Evolutionary conservation across 2,113 vertebrate genomes (phyloP).

Genomic region (Alligator mississippiensis): DNA sequence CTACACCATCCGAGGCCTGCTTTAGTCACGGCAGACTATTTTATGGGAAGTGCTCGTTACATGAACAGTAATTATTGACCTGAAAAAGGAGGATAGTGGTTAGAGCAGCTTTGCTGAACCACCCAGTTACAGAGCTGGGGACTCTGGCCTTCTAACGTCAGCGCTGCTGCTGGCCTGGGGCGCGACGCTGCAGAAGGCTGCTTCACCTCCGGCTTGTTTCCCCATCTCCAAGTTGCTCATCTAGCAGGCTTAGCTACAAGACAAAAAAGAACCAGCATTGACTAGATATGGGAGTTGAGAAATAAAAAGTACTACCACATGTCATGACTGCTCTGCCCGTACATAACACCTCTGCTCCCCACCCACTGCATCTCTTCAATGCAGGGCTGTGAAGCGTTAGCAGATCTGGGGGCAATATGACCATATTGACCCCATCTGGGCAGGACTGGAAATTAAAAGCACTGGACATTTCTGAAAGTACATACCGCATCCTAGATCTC

Average conservation of each 20-base stretch:
- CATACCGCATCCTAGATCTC: fast-evolving
- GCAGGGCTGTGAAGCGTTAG: neutral
- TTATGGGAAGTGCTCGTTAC: fast-evolving
- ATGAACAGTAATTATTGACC: fast-evolving
- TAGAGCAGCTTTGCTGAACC: too few relatives aligned
- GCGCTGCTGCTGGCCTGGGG: neutral
- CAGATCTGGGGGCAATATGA: neutral
- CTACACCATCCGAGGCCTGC: fast-evolving
- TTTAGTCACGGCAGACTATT: neutral
- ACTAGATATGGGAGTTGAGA: neutral
- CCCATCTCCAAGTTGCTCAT: neutral
- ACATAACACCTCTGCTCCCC: neutral
- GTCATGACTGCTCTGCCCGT: neutral
- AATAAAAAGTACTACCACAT: neutral
- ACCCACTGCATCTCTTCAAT: neutral
- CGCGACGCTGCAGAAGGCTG: neutral
- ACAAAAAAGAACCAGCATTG: neutral
- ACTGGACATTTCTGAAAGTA: neutral
- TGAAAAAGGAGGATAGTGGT: fast-evolving
- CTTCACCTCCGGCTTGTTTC: neutral
- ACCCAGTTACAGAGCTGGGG: neutral
- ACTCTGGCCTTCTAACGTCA: fast-evolving
- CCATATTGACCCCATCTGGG: too few relatives aligned
- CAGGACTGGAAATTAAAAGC: neutral
- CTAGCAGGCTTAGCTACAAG: neutral